Base-by-base conservation (phyloP, 2,113 vertebrate species). In the Crotalus horridus region DNA sequence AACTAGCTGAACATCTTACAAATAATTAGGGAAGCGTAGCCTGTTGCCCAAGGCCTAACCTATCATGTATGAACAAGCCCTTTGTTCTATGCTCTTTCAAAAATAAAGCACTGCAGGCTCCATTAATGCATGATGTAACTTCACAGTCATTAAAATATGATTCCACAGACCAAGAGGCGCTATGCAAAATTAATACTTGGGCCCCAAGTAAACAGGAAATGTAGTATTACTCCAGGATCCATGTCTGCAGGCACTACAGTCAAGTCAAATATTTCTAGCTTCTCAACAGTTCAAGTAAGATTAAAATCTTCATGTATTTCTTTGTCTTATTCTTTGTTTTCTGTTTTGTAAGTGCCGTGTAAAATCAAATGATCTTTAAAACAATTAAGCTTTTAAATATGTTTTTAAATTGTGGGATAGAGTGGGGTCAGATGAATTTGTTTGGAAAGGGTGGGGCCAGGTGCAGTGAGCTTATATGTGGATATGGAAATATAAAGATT, bases 1-100 rank as follows among this genome's bases (percentile, higher is more conserved):
- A 92, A 59, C 2, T 9, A 59, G 54, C 7, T 90, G 21, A 86
- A 64, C 15, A 39, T n/a, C 24, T 26, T 21, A 85, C 85, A 90
- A 61, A 90, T 29, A 90, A 92, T 93, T 85, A 90, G 74, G 74
- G n/a, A 93, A 85, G 12, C 15, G 51, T 86, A 89, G 88, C 12
- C 4, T 85, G 48, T 21, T 86, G 88, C 92, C 53, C 54, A 26
- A 1, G 0, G 11, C 55, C n/a, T 93, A 56, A 48, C 53, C 88
- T 61, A 39, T 90, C 88, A 61, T 53, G 43, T 86, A 93, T 90
- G 51, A 93, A 93, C 88, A 59, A 93, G 74, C 24, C 20, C 88
- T 89, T 93, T 93, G 88, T 85, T 51, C 43, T 53, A 61, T 93
- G 74, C 51, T 39, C 74, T 93, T 92, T 86, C 3, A 61, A 92